A percentile compares a stretch with the other conserved stretches of the same genome.
Evolutionary conservation across 2,797 vertebrate species (phyloP).

Genomic region (Chaetophractus vellerosus): DNA sequence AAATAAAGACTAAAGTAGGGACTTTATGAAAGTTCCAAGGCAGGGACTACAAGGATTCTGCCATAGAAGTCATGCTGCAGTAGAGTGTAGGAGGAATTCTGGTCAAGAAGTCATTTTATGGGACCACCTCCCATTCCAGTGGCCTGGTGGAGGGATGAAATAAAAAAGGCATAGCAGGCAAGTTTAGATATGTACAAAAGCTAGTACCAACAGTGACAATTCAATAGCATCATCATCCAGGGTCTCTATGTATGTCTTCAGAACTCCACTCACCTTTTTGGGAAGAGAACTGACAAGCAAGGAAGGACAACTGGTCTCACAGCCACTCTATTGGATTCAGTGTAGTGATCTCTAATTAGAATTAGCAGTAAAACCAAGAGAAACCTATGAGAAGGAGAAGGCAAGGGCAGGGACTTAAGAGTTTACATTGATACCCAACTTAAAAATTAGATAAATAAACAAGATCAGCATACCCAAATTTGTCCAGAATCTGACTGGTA

Average conservation of each 20-base stretch:
- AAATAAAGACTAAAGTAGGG: background rate
- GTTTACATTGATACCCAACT: background rate
- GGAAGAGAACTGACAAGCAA: background rate
- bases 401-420: background rate
- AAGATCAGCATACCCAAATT: background rate
- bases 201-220: too few relatives aligned
- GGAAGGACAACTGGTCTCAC: background rate
- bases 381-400: background rate
- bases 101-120: too few relatives aligned
- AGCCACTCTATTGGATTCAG: background rate
- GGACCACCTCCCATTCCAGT: too few relatives aligned
- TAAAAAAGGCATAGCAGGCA: too few relatives aligned
- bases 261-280: background rate
- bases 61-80: background rate
- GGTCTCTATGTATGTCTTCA: background rate
- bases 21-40: slow-evolving; percentile 8
- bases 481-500: slow-evolving; percentile 23
- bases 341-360: slow-evolving; percentile 22
- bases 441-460: slow-evolving; percentile 22
- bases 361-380: background rate
- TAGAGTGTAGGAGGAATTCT: background rate
- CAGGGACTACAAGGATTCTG: background rate
- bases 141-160: too few relatives aligned
- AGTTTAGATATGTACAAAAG: too few relatives aligned
- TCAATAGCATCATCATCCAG: too few relatives aligned